A percentile compares a stretch with the other conserved stretches of the same genome.
Conservation (phyloP, 2,888 invertebrate species). For the Nyleta sp. region DNA sequence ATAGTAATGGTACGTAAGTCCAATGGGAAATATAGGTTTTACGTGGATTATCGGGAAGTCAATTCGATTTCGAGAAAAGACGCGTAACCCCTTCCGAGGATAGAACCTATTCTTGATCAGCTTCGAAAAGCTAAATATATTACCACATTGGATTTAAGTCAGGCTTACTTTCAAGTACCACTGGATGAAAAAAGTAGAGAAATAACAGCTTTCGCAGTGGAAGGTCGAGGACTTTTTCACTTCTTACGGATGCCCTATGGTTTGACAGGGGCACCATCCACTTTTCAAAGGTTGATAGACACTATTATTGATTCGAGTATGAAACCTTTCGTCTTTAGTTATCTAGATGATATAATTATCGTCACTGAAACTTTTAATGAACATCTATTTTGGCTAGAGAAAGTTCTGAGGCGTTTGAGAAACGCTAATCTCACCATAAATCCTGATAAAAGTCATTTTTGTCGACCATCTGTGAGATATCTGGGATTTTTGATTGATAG, state of each 20-base stretch:
- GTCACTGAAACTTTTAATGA: constrained; percentile 5
- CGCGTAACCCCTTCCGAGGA: too few species aligned
- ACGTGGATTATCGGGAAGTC: too few species aligned
- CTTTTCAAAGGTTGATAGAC: neutral
- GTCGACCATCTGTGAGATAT: neutral
- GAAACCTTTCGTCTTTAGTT: neutral
- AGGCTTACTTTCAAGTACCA: too few species aligned
- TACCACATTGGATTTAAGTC: too few species aligned
- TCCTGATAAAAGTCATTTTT: neutral
- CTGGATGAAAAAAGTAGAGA: too few species aligned
- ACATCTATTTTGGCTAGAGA: neutral
- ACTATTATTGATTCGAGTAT: neutral
- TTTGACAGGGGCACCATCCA: neutral
- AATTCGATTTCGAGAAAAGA: too few species aligned
- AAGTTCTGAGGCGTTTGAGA: neutral
- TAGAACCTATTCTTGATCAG: too few species aligned
- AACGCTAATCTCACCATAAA: neutral
- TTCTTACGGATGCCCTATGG: neutral
- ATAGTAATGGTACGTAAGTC: constrained; percentile 24
- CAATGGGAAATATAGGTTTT: too few species aligned
- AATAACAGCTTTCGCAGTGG: too few species aligned
- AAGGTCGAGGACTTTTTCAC: too few species aligned
- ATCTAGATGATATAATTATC: neutral
- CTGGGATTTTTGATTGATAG: constrained; percentile 26
- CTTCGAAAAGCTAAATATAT: too few species aligned